Conservation (phyloP, 2,888 invertebrate genomes). For the Noctua fimbriata region DNA sequence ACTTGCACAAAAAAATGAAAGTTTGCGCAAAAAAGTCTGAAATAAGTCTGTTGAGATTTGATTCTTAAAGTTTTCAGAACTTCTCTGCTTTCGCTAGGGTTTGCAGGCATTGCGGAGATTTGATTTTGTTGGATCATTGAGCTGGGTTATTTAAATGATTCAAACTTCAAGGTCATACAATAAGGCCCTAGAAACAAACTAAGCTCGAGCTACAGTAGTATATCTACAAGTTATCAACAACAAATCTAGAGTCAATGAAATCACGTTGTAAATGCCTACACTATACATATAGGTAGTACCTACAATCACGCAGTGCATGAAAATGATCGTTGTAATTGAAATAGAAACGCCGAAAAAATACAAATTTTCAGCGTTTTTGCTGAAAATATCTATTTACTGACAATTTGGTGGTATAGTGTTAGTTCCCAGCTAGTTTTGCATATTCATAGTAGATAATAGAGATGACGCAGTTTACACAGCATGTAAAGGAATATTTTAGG, state of each 20-base stretch:
- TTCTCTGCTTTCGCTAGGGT: not conserved
- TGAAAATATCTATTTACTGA: conserved; percentile 7
- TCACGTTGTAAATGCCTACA: not conserved
- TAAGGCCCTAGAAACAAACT: not conserved
- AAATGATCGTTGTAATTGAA: conserved; percentile 12
- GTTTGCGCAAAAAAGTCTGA: not conserved
- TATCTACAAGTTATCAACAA: not conserved
- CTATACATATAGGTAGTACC: not conserved
- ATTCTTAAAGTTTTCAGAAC: conserved; percentile 1
- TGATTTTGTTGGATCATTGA: not conserved
- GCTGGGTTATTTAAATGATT: not conserved
- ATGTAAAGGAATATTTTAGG: conserved; percentile 52
- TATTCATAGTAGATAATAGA: conserved; percentile 61
- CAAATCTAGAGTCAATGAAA: not conserved
- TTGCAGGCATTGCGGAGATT: not conserved
- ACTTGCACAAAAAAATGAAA: conserved; percentile 20
- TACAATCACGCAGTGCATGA: not conserved
- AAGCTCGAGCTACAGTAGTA: not conserved
- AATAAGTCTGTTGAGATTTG: not conserved
- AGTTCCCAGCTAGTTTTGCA: conserved; percentile 39
- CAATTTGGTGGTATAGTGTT: conserved; percentile 20
- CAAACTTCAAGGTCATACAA: not conserved
- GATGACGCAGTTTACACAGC: conserved; percentile 51
- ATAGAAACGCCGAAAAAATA: conserved; percentile 8
- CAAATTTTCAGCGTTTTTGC: conserved; percentile 27